A percentile compares a stretch with the other conserved stretches of the same genome.
Evolutionary conservation across 2,797 vertebrate genomes (phyloP).

Genomic region (Oceanodroma leucorhoa): DNA sequence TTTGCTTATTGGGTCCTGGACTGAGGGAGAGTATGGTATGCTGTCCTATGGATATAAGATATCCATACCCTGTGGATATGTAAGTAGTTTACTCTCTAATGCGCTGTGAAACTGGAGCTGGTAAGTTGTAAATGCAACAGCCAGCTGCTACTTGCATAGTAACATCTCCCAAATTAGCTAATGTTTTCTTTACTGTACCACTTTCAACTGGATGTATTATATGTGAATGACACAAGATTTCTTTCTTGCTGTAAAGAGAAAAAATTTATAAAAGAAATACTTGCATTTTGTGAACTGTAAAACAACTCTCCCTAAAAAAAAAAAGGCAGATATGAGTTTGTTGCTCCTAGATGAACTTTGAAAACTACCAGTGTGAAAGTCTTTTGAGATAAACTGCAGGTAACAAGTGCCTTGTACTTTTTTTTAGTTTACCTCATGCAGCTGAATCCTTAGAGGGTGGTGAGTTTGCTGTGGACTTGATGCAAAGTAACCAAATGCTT

Average conservation of each 20-base stretch:
- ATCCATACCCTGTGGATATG: background rate
- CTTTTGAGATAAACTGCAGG: background rate
- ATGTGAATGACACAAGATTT: background rate
- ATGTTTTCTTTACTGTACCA: background rate
- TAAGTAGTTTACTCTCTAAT: background rate
- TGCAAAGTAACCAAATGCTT: background rate
- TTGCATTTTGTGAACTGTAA: background rate
- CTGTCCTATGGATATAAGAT: background rate
- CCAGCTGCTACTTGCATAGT: background rate
- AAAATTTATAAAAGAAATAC: background rate
- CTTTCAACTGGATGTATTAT: background rate
- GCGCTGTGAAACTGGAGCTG: background rate
- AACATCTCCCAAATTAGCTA: background rate
- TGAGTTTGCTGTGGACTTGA: background rate
- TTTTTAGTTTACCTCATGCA: background rate
- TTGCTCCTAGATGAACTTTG: background rate
- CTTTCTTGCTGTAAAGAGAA: background rate
- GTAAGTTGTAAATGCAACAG: background rate
- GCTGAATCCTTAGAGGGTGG: background rate
- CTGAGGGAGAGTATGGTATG: background rate
- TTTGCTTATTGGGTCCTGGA: background rate
- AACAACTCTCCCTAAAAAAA: background rate
- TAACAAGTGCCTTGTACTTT: background rate
- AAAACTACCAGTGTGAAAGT: background rate
- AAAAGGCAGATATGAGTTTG: background rate